phyloP scores from a whole-genome alignment of 2,797 vertebrate species.

The Alectoris magna region DNA sequence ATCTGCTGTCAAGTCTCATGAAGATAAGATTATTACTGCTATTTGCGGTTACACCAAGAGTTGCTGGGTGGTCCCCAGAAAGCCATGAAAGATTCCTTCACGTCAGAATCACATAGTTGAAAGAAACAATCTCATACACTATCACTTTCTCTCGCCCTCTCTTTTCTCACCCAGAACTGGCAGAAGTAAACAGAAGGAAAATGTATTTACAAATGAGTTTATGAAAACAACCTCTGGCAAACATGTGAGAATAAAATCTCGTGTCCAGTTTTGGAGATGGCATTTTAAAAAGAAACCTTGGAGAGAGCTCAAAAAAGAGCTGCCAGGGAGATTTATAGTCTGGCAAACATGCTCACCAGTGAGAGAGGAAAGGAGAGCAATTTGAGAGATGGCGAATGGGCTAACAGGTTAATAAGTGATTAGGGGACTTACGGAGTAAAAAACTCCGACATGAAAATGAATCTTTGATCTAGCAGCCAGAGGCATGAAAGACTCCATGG shows the following conservation, averaged over 20 bases:
- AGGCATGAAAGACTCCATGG: background rate
- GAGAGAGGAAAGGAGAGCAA: constrained; percentile 21
- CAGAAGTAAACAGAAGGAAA: constrained; percentile 27
- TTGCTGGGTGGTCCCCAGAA: background rate
- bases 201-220: constrained; percentile 5
- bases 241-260: background rate
- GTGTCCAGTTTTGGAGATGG: constrained; percentile 3
- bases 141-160: background rate
- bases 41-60: background rate
- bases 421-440: background rate
- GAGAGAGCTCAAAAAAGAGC: constrained; percentile 51
- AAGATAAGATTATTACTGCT: background rate
- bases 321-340: constrained; percentile 40
- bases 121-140: background rate
- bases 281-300: constrained; percentile 22
- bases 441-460: constrained; percentile 28
- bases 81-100: background rate
- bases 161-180: constrained; percentile 23
- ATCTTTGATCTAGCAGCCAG: constrained; percentile 55
- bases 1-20: background rate
- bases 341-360: background rate
- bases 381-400: background rate
- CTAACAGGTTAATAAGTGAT: constrained; percentile 49
- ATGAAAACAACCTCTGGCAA: constrained; percentile 12
- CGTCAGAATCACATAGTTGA: background rate